Percentiles rank a stretch among this genome's conserved stretches.
Evolutionary conservation across 92 coral and sea anemone species (phyloP).

Genomic region (Porites cylindrica): DNA sequence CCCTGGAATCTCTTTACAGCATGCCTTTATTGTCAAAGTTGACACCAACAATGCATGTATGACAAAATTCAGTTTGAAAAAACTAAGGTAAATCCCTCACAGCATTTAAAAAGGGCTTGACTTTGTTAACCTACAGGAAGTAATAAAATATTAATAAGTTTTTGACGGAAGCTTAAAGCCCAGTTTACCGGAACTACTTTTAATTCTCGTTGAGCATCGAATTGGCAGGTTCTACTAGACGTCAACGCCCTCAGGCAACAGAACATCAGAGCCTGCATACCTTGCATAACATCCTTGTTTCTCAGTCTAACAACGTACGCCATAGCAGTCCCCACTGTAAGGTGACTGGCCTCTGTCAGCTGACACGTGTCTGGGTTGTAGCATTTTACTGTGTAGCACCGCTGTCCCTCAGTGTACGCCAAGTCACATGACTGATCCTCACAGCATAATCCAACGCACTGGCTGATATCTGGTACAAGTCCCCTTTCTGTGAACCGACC

Average conservation of each 20-base stretch:
- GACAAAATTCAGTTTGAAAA: too few relatives aligned
- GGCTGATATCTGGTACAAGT: slow-evolving; percentile 71
- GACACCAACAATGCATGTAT: too few relatives aligned
- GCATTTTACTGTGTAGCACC: slow-evolving; percentile 88
- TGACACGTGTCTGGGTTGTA: slow-evolving; percentile 76
- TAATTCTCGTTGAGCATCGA: too few relatives aligned
- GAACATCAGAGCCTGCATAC: slow-evolving; percentile 23
- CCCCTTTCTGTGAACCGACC: slow-evolving; percentile 88
- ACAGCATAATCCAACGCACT: slow-evolving; percentile 87
- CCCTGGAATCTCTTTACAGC: too few relatives aligned
- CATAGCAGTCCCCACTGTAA: slow-evolving; percentile 81
- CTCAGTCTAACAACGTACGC: slow-evolving; percentile 74
- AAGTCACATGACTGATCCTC: slow-evolving; percentile 87
- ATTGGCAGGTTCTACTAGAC: background rate
- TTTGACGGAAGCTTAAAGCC: too few relatives aligned
- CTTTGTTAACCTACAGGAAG: too few relatives aligned
- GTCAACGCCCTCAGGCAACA: too few relatives aligned
- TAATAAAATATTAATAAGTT: too few relatives aligned
- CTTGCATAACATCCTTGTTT: slow-evolving; percentile 45
- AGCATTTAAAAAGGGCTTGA: too few relatives aligned
- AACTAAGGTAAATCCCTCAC: too few relatives aligned
- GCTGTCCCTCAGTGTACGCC: slow-evolving; percentile 83
- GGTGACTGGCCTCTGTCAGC: slow-evolving; percentile 73
- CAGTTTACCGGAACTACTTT: too few relatives aligned
- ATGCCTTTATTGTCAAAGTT: too few relatives aligned